These are phyloP conservation scores for Oryzias woworae DNA, from an alignment of 2,113 vertebrate genomes.

Conservation along the genomic window DNA sequence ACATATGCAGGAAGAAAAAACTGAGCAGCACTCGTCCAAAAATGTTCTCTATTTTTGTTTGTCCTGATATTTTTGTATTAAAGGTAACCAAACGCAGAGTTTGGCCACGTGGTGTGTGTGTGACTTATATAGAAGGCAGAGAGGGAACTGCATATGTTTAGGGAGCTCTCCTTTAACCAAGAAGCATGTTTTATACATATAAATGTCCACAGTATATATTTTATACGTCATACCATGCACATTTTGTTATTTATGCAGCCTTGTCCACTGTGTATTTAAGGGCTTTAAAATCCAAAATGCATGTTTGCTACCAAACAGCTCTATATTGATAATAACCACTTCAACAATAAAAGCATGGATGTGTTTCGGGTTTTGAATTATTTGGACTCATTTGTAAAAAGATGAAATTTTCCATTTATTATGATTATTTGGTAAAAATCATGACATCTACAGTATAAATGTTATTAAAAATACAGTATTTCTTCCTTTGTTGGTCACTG, in stretches of 20 bases:
- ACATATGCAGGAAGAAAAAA: slow-evolving; percentile 66
- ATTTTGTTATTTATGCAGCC: slow-evolving; percentile 85
- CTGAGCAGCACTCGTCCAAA: slow-evolving; percentile 80
- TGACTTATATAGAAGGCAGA: slow-evolving; percentile 56
- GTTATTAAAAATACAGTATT: slow-evolving; percentile 37
- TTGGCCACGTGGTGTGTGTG: slow-evolving; percentile 68
- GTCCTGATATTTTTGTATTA: slow-evolving; percentile 76
- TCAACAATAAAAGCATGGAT: slow-evolving; percentile 83
- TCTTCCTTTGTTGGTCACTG: slow-evolving; percentile 21
- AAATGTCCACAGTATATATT: slow-evolving; percentile 80
- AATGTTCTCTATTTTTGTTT: slow-evolving; percentile 76
- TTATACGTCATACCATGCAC: slow-evolving; percentile 84
- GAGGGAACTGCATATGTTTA: slow-evolving; percentile 37
- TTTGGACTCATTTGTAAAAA: slow-evolving; percentile 20
- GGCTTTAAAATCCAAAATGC: slow-evolving; percentile 84
- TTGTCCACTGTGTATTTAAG: slow-evolving; percentile 86
- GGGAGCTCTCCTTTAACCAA: slow-evolving; percentile 70
- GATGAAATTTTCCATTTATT: slow-evolving; percentile 49
- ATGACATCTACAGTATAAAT: slow-evolving; percentile 22
- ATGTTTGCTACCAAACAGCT: slow-evolving; percentile 86
- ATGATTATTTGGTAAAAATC: slow-evolving; percentile 23
- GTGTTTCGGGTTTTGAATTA: slow-evolving; percentile 69
- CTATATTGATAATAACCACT: slow-evolving; percentile 78
- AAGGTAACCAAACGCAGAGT: slow-evolving; percentile 66
- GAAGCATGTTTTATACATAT: slow-evolving; percentile 79